A percentile compares a stretch with the other conserved stretches of the same genome.
phyloP scores from a whole-genome alignment of 2,888 invertebrate genomes.

The Calliopum simillimum region DNA sequence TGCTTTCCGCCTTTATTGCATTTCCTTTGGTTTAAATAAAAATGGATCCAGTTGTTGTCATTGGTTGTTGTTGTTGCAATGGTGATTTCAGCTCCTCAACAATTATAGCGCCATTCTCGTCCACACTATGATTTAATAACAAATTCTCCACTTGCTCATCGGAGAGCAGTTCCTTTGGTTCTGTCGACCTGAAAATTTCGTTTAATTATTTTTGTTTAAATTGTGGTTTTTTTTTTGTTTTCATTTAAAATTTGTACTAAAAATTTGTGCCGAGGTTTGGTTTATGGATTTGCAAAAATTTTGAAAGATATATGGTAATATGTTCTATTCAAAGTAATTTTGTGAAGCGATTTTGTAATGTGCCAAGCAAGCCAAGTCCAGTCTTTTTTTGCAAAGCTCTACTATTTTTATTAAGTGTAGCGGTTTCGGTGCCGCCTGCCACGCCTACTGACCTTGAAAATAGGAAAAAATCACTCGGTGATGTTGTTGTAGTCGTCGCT shows the following conservation, averaged over 20 bases:
- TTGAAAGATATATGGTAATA: conserved; percentile 14
- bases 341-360: conserved; percentile 62
- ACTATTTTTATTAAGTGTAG: conserved; percentile 36
- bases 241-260: conserved; percentile 15
- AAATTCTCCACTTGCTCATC: conserved; percentile 68
- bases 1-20: no score
- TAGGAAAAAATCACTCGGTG: conserved; percentile 63
- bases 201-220: conserved; percentile 37
- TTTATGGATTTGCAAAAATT: conserved; percentile 27
- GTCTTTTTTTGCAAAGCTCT: conserved; percentile 52
- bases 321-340: conserved; percentile 53
- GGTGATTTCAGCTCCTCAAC: conserved; percentile 62
- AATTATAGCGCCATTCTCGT: conserved; percentile 60
- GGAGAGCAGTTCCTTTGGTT: conserved; percentile 66
- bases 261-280: not conserved
- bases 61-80: conserved; percentile 43
- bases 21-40: no score
- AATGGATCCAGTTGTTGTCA: no score
- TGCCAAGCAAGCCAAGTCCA: conserved; percentile 52
- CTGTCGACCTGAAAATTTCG: conserved; percentile 58
- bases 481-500: conserved; percentile 40
- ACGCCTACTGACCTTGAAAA: conserved; percentile 65
- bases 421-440: conserved; percentile 35
- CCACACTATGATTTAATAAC: conserved; percentile 62
- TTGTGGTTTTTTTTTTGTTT: conserved; percentile 47